These are phyloP conservation scores for Haliclona indistincta DNA, from an alignment of 37 sponge, comb jelly and placozoan species.

Conservation along the genomic window DNA sequence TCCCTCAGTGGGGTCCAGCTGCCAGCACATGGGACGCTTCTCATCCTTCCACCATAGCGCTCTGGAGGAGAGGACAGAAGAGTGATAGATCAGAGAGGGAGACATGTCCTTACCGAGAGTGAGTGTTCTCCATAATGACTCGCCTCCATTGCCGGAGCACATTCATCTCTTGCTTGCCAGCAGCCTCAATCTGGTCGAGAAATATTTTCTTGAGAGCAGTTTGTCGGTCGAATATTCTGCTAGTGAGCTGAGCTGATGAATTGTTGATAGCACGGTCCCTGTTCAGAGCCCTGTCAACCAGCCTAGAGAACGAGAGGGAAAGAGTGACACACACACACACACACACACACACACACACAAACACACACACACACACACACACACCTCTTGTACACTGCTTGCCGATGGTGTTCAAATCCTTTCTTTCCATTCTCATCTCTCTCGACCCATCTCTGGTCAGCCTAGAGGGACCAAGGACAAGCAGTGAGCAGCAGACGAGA, in stretches of 20 bases:
- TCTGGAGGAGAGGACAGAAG: conserved; percentile 5
- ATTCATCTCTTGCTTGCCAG: conserved; percentile 32
- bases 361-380: no score
- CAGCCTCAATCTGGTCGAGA: conserved; percentile 41
- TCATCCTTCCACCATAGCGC: conserved; percentile 82
- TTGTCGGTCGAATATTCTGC: conserved; percentile 45
- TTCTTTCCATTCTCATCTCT: conserved; percentile 34
- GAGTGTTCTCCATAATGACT: conserved; percentile 58
- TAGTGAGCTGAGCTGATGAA: conserved; percentile 38
- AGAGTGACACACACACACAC: neutral
- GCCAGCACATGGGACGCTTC: conserved; percentile 71
- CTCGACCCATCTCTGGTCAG: conserved; percentile 57
- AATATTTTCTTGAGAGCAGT: conserved; percentile 16
- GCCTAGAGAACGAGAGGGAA: conserved; percentile 9
- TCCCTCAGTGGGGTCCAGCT: conserved; percentile 96
- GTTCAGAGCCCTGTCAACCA: conserved; percentile 33
- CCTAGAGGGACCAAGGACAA: conserved; percentile 25
- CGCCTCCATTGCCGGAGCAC: conserved; percentile 61
- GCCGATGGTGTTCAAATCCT: conserved; percentile 40
- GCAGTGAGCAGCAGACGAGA: neutral
- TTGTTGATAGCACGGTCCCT: conserved; percentile 28
- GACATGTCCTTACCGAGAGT: conserved; percentile 41
- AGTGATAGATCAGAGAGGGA: neutral
- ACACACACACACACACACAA: neutral
- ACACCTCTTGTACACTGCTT: conserved; percentile 40